Percentiles rank a stretch among this genome's conserved stretches.
Conservation (phyloP, 2,888 invertebrate species). For the Eupelmus urozonus region DNA sequence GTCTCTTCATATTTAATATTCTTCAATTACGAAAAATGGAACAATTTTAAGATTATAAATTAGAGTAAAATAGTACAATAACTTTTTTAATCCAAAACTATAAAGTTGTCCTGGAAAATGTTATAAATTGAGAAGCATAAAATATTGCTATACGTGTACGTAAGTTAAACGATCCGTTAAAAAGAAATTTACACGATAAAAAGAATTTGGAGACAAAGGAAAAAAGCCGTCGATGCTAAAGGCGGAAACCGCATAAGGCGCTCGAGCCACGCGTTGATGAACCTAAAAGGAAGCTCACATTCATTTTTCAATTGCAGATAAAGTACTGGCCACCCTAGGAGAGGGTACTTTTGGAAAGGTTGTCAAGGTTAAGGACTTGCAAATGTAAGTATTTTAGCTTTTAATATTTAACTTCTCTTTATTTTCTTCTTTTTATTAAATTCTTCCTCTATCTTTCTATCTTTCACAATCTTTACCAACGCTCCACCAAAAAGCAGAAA, state of each 20-base stretch:
- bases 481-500: constrained; percentile 28
- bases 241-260: not conserved
- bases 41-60: no score
- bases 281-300: constrained; percentile 66
- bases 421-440: constrained; percentile 4
- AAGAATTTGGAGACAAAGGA: constrained; percentile 39
- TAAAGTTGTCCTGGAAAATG: no score
- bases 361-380: constrained; percentile 97
- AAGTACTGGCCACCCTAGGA: constrained; percentile 98
- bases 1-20: not conserved
- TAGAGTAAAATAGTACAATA: no score
- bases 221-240: not conserved
- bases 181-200: not conserved
- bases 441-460: not conserved
- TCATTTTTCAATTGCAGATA: constrained; percentile 92
- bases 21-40: no score
- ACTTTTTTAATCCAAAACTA: no score
- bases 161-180: no score
- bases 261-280: constrained; percentile 43
- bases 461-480: no score
- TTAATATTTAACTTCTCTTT: constrained; percentile 4
- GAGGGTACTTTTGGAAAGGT: constrained; percentile 99
- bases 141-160: no score
- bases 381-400: constrained; percentile 85
- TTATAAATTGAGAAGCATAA: no score